A percentile compares a stretch with the other conserved stretches of the same genome.
Evolutionary conservation across 2,797 vertebrate genomes (phyloP).

Genomic region (Megaceryle alcyon): DNA sequence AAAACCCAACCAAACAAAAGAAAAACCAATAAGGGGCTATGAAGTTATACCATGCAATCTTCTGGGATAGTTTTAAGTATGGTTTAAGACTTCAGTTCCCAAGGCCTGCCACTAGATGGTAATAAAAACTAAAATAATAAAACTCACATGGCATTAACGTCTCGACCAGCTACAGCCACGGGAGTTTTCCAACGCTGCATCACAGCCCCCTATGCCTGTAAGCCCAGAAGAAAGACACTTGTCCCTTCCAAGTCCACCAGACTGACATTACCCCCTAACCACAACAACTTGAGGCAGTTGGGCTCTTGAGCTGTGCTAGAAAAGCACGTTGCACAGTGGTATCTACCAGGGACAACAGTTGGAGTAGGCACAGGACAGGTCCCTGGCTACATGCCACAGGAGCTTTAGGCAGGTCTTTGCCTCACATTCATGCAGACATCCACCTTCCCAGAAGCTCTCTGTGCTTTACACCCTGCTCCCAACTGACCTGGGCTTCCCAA

Average conservation of each 20-base stretch:
- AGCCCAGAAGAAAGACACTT: neutral
- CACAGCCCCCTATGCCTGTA: fast-evolving
- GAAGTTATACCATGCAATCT: neutral
- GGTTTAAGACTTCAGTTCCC: neutral
- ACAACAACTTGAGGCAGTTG: neutral
- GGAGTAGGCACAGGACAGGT: neutral
- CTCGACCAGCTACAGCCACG: neutral
- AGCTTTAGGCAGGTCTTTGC: neutral
- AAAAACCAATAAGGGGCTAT: neutral
- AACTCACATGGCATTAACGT: too few species aligned
- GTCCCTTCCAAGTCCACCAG: neutral
- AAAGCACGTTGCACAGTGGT: too few species aligned
- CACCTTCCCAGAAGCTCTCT: neutral
- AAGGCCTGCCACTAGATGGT: slow-evolving; percentile 42
- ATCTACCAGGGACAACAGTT: neutral
- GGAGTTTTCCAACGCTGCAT: neutral
- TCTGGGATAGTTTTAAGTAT: too few species aligned
- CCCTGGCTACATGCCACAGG: fast-evolving
- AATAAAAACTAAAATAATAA: slow-evolving; percentile 29
- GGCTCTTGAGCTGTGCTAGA: neutral
- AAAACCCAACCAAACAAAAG: too few species aligned
- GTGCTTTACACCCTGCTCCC: fast-evolving
- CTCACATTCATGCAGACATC: neutral
- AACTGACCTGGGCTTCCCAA: neutral
- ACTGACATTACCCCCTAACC: neutral